Conservation (phyloP, 2,113 vertebrate species). For the Thermophis baileyi region DNA sequence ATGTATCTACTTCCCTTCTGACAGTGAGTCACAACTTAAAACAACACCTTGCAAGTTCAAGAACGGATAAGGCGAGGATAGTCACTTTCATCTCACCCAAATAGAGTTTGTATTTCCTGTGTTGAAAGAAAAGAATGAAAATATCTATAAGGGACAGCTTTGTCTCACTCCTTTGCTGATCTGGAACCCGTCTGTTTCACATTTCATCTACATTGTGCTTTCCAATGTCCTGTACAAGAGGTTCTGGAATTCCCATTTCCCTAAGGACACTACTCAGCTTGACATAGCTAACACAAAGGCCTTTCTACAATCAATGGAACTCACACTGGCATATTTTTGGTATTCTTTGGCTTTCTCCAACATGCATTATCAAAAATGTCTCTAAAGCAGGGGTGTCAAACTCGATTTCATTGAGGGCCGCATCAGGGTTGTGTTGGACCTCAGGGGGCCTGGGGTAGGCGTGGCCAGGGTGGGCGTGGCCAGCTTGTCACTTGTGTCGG, state of each 20-base stretch:
- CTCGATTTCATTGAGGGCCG: no score
- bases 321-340: neutral
- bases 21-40: neutral
- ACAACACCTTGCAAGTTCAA: neutral
- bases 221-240: neutral
- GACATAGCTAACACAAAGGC: neutral
- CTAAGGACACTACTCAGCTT: neutral
- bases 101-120: neutral
- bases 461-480: no score
- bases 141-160: neutral
- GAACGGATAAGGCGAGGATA: neutral
- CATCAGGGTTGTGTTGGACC: no score
- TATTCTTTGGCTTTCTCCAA: neutral
- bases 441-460: no score
- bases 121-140: neutral
- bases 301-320: neutral
- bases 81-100: neutral
- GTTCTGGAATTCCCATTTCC: neutral
- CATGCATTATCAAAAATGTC: neutral
- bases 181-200: neutral
- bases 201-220: neutral
- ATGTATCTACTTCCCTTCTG: neutral
- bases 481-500: no score
- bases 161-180: neutral
- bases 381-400: no score